Base-by-base conservation (phyloP, 2,797 vertebrate genomes). In the Menidia menidia region DNA sequence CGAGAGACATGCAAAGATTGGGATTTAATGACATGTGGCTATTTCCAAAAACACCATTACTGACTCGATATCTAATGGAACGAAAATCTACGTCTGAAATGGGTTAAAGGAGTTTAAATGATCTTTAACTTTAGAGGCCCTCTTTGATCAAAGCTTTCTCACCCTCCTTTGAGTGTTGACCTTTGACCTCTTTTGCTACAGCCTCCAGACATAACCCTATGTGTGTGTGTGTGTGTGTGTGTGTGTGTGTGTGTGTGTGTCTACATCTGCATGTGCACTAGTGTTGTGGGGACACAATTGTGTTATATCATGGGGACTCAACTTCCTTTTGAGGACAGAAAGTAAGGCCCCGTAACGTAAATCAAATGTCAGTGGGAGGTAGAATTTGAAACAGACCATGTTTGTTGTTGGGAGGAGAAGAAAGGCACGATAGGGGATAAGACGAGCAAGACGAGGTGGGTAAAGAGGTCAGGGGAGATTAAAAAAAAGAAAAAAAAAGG, bases 391-490 rank as follows among this genome's bases (percentile, higher is more conserved):
- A 75, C 81, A 70, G 73, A 60, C 19, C 18, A 52, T 86, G 78
- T 91, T 92, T 92, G 87, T 88, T 92, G 86, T 87, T 71, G 58
- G 62, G 68, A 71, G 67, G 44, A 80, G 73, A 81, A 88, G 66
- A 76, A 75, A 81, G 72, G 61, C 86, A 67, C 7, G n/a, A 47
- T 11, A 4, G 39, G 61, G 41, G 41, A n/a, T 44, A 60, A 6
- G 45, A 54, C 3, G 45, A 48, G 2, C 39, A 50, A 18, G 30
- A 30, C 0, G 16, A 61, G 6, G 5, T n/a, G 18, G 15, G 30
- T 54, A 47, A 47, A 60, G 0, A n/a, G 32, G 16, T 56, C 64
- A 52, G 45, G 14, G 10, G 18, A 15, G 16, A 50, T 10, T 44
- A 8, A 25, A 13, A 66, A 8, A 25, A 13, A 66, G 19, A n/a